phyloP scores from a whole-genome alignment of 30 jellyfish, hydroid and myxozoan species.

The Calvadosia cruxmelitensis region DNA sequence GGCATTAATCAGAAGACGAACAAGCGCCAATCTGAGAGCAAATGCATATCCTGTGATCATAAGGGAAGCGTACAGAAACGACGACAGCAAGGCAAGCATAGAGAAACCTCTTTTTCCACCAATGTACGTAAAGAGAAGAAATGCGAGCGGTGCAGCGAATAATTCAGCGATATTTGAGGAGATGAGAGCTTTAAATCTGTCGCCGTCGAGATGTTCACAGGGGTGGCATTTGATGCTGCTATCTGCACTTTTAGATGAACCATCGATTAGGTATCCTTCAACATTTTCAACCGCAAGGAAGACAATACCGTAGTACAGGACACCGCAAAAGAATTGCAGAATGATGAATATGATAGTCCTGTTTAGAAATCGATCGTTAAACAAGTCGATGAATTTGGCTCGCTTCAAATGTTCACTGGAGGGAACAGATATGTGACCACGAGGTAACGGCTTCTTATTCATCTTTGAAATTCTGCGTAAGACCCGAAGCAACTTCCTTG shows the following conservation, averaged over 20 bases:
- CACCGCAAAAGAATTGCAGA: not conserved
- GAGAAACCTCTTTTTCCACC: not conserved
- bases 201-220: not conserved
- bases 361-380: not conserved
- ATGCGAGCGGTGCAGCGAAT: not conserved
- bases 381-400: not conserved
- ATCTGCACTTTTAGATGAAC: not conserved
- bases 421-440: not conserved
- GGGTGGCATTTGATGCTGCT: not conserved
- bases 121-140: not conserved
- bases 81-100: not conserved
- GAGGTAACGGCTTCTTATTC: not conserved
- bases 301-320: not conserved
- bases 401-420: not conserved
- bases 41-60: not conserved
- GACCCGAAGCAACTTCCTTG: not conserved
- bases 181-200: not conserved
- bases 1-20: not conserved
- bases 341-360: not conserved
- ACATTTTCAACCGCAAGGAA: not conserved
- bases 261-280: not conserved
- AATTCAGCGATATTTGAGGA: not conserved
- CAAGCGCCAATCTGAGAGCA: not conserved
- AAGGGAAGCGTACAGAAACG: not conserved
- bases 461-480: not conserved